Evolutionary conservation across 1,140 invertebrate species (phyloP), one percentile per base, ranked within the genome.

Genomic region (Drosophila eugracilis): DNA sequence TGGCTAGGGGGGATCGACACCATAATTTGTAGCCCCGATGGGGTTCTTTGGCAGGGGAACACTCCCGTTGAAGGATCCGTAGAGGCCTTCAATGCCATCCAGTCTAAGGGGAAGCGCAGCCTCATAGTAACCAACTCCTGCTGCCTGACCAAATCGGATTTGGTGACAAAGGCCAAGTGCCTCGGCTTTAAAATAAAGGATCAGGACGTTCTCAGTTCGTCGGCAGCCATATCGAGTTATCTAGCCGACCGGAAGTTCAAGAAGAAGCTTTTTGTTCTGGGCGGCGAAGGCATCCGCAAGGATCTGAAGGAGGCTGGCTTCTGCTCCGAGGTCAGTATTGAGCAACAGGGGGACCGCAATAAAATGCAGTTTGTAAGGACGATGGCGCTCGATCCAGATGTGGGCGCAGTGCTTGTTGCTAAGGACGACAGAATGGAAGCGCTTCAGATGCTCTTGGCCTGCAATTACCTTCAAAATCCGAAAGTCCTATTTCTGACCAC

Each of bases 11-110:
- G 34, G 3, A 62, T 88, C 5, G 62, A 88, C 10, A 76, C 65
- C n/a, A 17, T 88, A 1, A 53, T 88, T 5, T 83, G 45, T 19
- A 71, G 86, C 53, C 39, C 62, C 0, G 78, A 88, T 41, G 83
- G 84, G 2, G 62, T 88, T 0, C 45, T 88, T 1, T 88, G 84
- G 83, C 37, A 69, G n/a, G 63, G 59, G 5, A 26, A 76, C 9
- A 21, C 62, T 0, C 15, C 70, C n/a, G 59, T 83, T 5, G 24
- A 65, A 2, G 62, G 62, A 0, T 41, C 84, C 3, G 44, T 63
- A 1, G 65, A 88, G 1, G 26, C 58, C 4, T 76, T 88, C 15
- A 88, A 88, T 19, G 7, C 39, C 9, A 2, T 70, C 0, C 34
- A n/a, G 5, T 19, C 54, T 0, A 53, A 14, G 19, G 83, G 83